phyloP scores from a whole-genome alignment of 2,113 vertebrate species.

The Promerops cafer region DNA sequence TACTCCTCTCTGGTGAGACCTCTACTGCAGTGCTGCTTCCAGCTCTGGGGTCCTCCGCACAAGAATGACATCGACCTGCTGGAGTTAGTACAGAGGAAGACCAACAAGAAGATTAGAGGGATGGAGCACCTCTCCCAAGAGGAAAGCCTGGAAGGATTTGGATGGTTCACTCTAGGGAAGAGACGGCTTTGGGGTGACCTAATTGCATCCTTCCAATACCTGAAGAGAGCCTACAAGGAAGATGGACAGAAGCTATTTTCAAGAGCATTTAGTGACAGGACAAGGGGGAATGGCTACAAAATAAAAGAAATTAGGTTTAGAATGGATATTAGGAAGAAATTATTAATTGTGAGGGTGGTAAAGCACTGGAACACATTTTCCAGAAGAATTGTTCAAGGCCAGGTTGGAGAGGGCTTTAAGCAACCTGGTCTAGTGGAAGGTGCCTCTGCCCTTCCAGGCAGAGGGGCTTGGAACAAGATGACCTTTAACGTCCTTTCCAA shows the following conservation, averaged over 20 bases:
- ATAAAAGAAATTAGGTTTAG: background rate
- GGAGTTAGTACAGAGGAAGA: background rate
- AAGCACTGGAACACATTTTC: background rate
- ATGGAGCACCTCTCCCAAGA: background rate
- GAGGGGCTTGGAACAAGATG: background rate
- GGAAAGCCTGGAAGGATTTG: background rate
- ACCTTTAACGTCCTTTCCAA: background rate
- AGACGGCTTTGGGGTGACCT: background rate
- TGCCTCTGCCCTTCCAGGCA: background rate
- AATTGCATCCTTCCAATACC: background rate
- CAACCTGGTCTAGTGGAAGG: background rate
- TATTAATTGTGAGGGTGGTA: background rate
- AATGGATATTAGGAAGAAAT: background rate
- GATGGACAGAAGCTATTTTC: background rate
- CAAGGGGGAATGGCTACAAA: background rate
- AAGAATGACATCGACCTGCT: background rate
- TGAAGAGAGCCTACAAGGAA: background rate
- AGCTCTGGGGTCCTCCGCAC: background rate
- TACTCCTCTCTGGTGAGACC: background rate
- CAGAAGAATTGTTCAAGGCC: background rate
- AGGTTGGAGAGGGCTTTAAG: background rate
- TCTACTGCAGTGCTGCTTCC: background rate
- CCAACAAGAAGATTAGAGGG: background rate
- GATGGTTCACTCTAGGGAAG: background rate
- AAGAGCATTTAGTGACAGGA: background rate